Base-by-base conservation (phyloP, 1,140 invertebrate species). In the Papilio machaon region DNA sequence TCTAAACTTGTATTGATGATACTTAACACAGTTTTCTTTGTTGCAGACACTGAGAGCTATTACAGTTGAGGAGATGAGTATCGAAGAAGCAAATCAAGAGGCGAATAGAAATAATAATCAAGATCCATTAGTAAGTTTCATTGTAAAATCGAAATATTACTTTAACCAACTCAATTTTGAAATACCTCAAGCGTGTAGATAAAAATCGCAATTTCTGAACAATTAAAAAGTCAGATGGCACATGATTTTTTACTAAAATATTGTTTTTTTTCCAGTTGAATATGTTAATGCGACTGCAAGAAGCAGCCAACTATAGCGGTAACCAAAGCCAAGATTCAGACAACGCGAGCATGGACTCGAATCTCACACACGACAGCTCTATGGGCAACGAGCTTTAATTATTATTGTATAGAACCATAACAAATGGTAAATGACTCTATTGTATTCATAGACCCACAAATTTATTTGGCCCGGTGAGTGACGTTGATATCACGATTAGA, bases 271-370 rank as follows among this genome's bases (percentile, higher is more conserved):
- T 95, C 1, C 94, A 98, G 97, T 95, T 99, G 82, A 99, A 98
- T 87, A 99, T 99, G 98, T 92, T 99, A 88, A 98, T 98, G 98
- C 96, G 98, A 83, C 96, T 99, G 70, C 98, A 99, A 95, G 98
- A 99, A 95, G 98, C 98, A 15, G 98, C 98, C 73, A 98, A 98
- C 95, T 98, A 98, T 93, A 97, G 97, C 82, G 97, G 97, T 89
- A 97, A 97, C 78, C 97, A 97, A 93, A 97, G 97, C 86, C 97
- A 98, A 89, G 97, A 98, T 89, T 97, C 97, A 0, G 97, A 98
- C 88, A 97, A 97, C 82, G 97, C 97, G 38, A 98, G 97, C 89
- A 92, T 97, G 85, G 97, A 97, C 90, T 97, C 96, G 58, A 97
- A 96, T 95, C 93, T 96, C 82, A 96, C 96, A 13, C 96, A 96